phyloP scores from a whole-genome alignment of 2,113 vertebrate species.

The Catharus minimus region DNA sequence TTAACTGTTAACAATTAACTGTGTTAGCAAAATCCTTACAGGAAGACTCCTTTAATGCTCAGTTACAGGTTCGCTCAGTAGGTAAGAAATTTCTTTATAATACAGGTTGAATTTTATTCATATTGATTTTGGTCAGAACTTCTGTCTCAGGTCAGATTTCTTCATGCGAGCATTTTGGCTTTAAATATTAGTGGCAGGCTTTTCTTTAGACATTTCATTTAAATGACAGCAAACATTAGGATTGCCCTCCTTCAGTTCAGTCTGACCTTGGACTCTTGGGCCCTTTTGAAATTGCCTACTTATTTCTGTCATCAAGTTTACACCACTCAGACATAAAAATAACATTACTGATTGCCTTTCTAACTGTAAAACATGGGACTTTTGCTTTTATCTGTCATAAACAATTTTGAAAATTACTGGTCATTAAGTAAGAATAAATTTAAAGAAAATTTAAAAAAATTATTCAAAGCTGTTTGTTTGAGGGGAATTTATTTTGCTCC shows the following conservation, averaged over 20 bases:
- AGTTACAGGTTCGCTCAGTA: neutral
- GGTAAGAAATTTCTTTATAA: neutral
- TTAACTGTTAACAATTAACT: no score
- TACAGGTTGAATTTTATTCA: neutral
- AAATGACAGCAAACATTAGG: conserved; percentile 17
- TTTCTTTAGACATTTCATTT: neutral
- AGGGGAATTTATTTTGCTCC: neutral
- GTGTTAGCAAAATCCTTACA: neutral
- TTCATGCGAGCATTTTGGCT: neutral
- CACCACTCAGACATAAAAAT: neutral
- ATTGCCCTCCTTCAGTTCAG: neutral
- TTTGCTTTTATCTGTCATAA: neutral
- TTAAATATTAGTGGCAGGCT: neutral
- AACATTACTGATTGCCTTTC: neutral
- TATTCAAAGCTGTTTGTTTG: neutral
- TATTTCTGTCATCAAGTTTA: neutral
- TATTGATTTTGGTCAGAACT: neutral
- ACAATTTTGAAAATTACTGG: neutral
- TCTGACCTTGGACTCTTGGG: neutral
- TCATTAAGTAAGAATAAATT: neutral
- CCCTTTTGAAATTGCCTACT: neutral
- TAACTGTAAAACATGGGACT: neutral
- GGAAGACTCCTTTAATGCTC: neutral
- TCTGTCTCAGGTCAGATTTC: neutral
- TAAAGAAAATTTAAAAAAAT: neutral